These are phyloP conservation scores for Nebria brevicollis DNA, from an alignment of 2,888 invertebrate species.

Conservation along the genomic window DNA sequence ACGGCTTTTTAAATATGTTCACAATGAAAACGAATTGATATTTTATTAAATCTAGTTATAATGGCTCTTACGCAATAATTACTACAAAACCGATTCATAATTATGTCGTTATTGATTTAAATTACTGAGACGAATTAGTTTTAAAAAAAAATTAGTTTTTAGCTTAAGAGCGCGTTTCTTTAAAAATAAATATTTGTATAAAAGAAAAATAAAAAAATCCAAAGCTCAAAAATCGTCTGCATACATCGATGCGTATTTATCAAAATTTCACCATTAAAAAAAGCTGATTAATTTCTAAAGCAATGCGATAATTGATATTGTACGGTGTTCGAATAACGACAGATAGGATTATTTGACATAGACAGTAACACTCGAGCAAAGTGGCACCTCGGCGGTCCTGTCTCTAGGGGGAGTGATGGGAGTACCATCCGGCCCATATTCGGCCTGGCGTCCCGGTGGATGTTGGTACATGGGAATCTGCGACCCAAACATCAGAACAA, in stretches of 20 bases:
- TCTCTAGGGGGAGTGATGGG: constrained; percentile 63
- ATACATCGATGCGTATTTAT: background rate
- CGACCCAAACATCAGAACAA: constrained; percentile 61
- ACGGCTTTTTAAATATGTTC: background rate
- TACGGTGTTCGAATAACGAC: constrained; percentile 36
- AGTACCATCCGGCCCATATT: constrained; percentile 63
- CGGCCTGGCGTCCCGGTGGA: constrained; percentile 66
- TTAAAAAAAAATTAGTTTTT: no score
- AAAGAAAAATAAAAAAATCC: no score
- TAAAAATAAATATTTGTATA: no score
- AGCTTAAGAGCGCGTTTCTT: no score
- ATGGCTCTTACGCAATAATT: no score
- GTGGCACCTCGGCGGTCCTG: constrained; percentile 64
- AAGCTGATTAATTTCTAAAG: background rate
- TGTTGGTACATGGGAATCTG: constrained; percentile 73
- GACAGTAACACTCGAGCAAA: constrained; percentile 47
- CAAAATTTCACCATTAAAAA: background rate
- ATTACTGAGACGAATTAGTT: no score
- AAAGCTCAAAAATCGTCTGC: background rate
- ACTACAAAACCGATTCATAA: background rate
- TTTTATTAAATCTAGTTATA: background rate
- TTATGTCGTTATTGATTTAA: no score
- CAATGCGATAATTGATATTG: background rate
- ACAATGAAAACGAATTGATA: background rate
- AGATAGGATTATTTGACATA: constrained; percentile 34